Evolutionary conservation across 2,113 vertebrate genomes (phyloP), one percentile per base, ranked within the genome.

Genomic region (Strix aluco): DNA sequence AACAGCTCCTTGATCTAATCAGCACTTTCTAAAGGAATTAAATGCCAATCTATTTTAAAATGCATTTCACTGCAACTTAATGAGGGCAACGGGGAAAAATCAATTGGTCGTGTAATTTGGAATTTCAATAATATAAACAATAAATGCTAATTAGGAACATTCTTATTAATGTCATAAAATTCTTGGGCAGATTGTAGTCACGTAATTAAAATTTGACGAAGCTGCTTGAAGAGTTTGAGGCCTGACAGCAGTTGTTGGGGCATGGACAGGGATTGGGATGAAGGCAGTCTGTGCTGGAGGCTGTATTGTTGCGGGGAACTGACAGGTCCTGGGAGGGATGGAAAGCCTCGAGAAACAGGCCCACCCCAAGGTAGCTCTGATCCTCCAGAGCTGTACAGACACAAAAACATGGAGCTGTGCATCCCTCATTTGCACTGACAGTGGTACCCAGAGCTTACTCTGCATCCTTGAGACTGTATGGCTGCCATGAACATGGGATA

Each of bases 61-160:
- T 95, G 91, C 92, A 82, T 95, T 95, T 97, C 81, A 82, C 84
- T 96, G 81, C 0, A 0, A 80, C 89, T 96, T 97, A 97, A 97
- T 96, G 96, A 97, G 94, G 89, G 91, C 91, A 97, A 91, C 5
- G 51, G 91, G 89, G 92, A 87, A 96, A 97, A 97, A 97, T 97
- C 95, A 97, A 97, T 97, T 95, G 96, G 96, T 96, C 17, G 78
- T 94, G 92, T 95, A 97, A 95, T 96, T 90, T 86, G 51, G 86
- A 96, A 88, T 97, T 96, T 97, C 95, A 96, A 95, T 94, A 96
- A 96, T 91, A 97, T 90, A 96, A 97, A 97, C 96, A 97, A 96
- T 95, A 96, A 92, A 97, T 97, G 96, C 87, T 97, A 96, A 97
- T 92, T 95, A 97, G 89, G 62, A 95, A 92, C 92, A 88, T 85